Evolutionary conservation across 30 jellyfish, hydroid and myxozoan genomes (phyloP), one percentile per base, ranked within the genome.

Genomic region (Aurelia aurita): DNA sequence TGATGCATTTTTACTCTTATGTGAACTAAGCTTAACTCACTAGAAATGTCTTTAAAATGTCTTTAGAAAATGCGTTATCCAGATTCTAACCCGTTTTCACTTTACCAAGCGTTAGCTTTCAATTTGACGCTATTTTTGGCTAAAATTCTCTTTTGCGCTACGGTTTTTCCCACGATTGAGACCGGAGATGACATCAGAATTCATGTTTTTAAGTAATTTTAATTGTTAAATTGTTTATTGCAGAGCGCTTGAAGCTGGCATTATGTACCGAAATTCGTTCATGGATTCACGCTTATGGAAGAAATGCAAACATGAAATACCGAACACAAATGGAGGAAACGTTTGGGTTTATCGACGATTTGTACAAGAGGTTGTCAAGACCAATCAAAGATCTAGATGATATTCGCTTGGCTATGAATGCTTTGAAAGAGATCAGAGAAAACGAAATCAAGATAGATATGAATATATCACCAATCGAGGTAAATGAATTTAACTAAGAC

Each of bases 391-490:
- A 88, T 54, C 55, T 88, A 19, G 97, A 88, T 88, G 97, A 88
- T 54, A 79, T 88, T 22, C 88, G 97, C 21, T 64, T 88, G 58
- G 97, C 97, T 0, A 88, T 88, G 97, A 61, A 72, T 62, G 92
- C 97, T 15, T 72, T 88, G 92, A 88, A 71, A 22, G 97, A 88
- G 69, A 28, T 88, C 21, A 64, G 97, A 57, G 92, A 88, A 58
- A 70, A 88, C 22, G 97, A 88, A 55, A 88, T 88, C 59, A 64
- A 71, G 51, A 88, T 88, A 57, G 97, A 91, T 53, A 91, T 91
- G 97, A 79, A 76, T 49, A 87, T 91, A 35, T 82, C 93, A 5
- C 97, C 97, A 19, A 91, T 91, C 63, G 97, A 91, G 79, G 97
- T 90, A 51, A 39, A 39, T 39, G 51, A 39, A 8, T 39, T 39